Conservation (phyloP, 1,140 invertebrate species). For the Matsumurasca onukii region DNA sequence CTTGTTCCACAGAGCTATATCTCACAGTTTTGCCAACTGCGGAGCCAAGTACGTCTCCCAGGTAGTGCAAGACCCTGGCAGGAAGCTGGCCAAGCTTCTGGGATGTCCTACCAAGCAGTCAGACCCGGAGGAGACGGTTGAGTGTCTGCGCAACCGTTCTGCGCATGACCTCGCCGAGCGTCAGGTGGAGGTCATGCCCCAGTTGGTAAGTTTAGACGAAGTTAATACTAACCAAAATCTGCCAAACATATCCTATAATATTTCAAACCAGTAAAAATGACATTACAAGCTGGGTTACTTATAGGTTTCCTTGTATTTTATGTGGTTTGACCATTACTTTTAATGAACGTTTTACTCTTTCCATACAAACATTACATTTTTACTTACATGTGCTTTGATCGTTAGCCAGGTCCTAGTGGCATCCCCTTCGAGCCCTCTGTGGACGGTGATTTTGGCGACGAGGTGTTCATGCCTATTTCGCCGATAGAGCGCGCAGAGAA, state of each 20-base stretch:
- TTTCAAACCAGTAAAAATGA: not conserved
- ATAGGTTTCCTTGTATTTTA: not conserved
- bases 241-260: not conserved
- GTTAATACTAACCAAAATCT: not conserved
- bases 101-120: not conserved
- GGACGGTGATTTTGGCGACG: not conserved
- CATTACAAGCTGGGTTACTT: not conserved
- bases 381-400: no score
- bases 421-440: not conserved
- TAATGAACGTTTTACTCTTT: no score
- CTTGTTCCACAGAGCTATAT: slow-evolving; percentile 37
- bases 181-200: not conserved
- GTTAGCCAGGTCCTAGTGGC: not conserved
- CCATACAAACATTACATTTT: no score
- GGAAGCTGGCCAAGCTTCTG: not conserved
- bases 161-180: slow-evolving; percentile 1
- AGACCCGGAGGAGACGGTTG: not conserved
- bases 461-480: not conserved
- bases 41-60: not conserved
- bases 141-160: not conserved
- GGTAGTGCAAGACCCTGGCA: not conserved
- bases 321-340: not conserved
- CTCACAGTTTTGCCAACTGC: slow-evolving; percentile 25
- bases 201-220: not conserved
- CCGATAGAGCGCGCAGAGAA: not conserved